Base-by-base conservation (phyloP, 1,140 invertebrate genomes). In the Ceratina japonica region DNA sequence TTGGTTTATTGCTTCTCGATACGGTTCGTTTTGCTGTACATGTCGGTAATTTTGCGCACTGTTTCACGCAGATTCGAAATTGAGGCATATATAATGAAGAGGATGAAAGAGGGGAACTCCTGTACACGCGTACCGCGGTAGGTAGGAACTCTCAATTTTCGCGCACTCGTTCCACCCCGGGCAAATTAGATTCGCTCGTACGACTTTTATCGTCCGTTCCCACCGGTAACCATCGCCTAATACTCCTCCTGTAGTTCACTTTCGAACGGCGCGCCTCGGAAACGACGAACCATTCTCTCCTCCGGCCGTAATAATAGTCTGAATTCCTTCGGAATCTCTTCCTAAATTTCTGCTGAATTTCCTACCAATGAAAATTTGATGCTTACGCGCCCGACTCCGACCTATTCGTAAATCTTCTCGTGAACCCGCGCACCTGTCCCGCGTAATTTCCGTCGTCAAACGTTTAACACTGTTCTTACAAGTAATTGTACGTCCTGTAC, bases 341-440 rank as follows among this genome's bases (percentile, higher is more conserved):
- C 18, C 61, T 74, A 76, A 76, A 84, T 84, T 84, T 63, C 71
- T 61, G 49, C 71, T 49, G 69, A 78, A 58, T 82, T 76, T 72
- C 44, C 79, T 70, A 63, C 73, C 72, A 74, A 84, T 84, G 82
- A 84, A 84, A 84, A 79, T 84, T 84, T 84, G 68, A 83, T 80
- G 68, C 61, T 52, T 59, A 24, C 68, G 15, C 20, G 49, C 22
- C 20, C 3, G 37, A 51, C 15, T 16, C 10, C 44, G 16, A 18
- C 20, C 49, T 61, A 75, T 75, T 79, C 56, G 56, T 83, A 78
- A 72, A 72, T 78, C 69, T 63, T 56, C 61, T 56, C 58, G n/a
- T 69, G 22, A 27, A 49, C 31, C 20, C 27, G 22, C 13, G 2
- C 24, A 1, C 54, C 37, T 24, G 49, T 37, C 44, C 27, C 49